Evolutionary conservation across 1,140 invertebrate genomes (phyloP).

Genomic region (Aphaenogaster rudis): DNA sequence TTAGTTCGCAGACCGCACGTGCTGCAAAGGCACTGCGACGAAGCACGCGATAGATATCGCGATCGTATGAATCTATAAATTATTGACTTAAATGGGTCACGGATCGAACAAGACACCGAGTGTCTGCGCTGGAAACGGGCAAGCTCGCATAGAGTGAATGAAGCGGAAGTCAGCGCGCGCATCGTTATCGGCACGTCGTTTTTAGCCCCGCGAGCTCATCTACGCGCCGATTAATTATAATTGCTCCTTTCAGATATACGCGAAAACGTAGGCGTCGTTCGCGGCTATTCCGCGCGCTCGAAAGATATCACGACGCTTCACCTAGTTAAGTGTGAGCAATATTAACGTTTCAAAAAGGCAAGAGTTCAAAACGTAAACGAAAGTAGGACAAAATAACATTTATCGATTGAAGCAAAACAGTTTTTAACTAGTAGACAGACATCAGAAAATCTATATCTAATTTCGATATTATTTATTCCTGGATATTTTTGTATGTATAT

Average conservation of each 20-base stretch:
- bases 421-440: background rate
- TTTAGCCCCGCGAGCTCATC: conserved; percentile 31
- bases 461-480: background rate
- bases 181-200: conserved; percentile 49
- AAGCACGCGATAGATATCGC: conserved; percentile 46
- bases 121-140: conserved; percentile 38
- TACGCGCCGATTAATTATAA: conserved; percentile 54
- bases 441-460: background rate
- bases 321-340: background rate
- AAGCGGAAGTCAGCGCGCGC: conserved; percentile 52
- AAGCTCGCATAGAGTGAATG: conserved; percentile 25
- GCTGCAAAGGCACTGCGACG: conserved; percentile 30
- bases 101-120: conserved; percentile 61
- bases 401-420: background rate
- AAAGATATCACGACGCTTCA: background rate
- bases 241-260: conserved; percentile 7
- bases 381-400: background rate
- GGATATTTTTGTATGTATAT: background rate
- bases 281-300: background rate
- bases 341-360: background rate
- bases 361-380: background rate
- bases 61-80: conserved; percentile 62
- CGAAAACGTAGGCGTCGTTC: conserved; percentile 12
- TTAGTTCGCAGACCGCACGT: conserved; percentile 37
- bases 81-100: conserved; percentile 60